Evolutionary conservation across 2,113 vertebrate genomes (phyloP), one percentile per base, ranked within the genome.

Genomic region (mouse (Mus musculus)): DNA sequence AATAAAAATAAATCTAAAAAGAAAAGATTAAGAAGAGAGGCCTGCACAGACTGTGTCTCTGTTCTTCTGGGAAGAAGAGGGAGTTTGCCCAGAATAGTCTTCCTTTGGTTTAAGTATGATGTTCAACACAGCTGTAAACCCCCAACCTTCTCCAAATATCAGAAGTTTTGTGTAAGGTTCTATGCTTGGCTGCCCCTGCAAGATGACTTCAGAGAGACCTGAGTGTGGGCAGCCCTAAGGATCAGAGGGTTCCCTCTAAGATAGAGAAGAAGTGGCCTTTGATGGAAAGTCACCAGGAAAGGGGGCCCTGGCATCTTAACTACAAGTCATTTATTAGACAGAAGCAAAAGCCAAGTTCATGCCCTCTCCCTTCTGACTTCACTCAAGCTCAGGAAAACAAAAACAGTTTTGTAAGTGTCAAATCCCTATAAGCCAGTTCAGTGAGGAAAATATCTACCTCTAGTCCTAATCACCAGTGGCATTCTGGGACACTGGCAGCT

Each of bases 311-410:
- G 24, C 30, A 77, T 88, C 42, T 92, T 63, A 88, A 42, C 4
- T 82, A 30, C 28, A 59, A 71, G 0, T 81, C 56, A 90, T 85
- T 82, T 87, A 73, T 88, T 87, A 85, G 54, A 61, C 54, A 86
- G n/a, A 89, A 56, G 16, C 67, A 93, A 78, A 97, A 85, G 52
- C 72, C 92, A 87, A 76, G 24, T 91, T 92, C 56, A 30, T 82
- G 30, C 42, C 36, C 56, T 71, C 59, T 73, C 49, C 56, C 28
- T 77, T 75, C 12, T 86, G 67, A 90, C 24, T 72, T 96, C 63
- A 90, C 36, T 92, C 90, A 93, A 77, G 42, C 72, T 73, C 76
- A 96, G 33, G 39, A 82, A 19, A 94, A 85, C 63, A 20, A 92
- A 73, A 76, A 94, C 73, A 73, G 46, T 65, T 36, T 33, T 93